Conservation (phyloP, 2,797 vertebrate genomes). For the Sebastes oblongus region DNA sequence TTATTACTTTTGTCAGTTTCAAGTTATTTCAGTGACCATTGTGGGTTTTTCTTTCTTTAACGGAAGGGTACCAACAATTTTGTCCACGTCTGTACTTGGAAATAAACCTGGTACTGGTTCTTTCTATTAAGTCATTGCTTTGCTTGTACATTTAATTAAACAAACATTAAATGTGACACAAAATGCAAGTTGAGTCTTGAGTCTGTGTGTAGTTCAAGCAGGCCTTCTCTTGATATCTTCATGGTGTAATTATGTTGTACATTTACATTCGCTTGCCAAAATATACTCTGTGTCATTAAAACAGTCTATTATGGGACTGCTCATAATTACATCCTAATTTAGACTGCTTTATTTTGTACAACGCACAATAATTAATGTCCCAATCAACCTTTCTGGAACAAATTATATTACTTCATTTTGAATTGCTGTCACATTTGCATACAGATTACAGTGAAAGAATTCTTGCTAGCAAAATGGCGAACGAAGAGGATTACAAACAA, state of each 20-base stretch:
- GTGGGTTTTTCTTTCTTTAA: too few species aligned
- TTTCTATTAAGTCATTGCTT: too few species aligned
- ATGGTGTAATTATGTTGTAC: constrained; percentile 68
- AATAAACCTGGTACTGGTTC: too few species aligned
- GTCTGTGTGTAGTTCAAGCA: constrained; percentile 45
- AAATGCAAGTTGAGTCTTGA: constrained; percentile 11
- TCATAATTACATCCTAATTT: constrained; percentile 75
- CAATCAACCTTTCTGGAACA: constrained; percentile 76
- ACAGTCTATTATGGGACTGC: constrained; percentile 65
- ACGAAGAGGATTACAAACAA: constrained; percentile 53
- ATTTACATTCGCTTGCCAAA: constrained; percentile 64
- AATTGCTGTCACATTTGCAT: constrained; percentile 73
- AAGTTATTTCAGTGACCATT: too few species aligned
- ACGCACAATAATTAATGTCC: constrained; percentile 75
- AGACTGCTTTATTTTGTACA: constrained; percentile 68
- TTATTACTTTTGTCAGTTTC: too few species aligned
- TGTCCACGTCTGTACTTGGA: too few species aligned
- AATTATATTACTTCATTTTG: constrained; percentile 72
- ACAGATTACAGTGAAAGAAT: constrained; percentile 62
- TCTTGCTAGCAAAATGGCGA: constrained; percentile 36
- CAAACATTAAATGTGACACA: too few species aligned
- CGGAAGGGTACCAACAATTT: too few species aligned
- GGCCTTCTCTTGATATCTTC: constrained; percentile 36
- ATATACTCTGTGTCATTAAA: constrained; percentile 70
- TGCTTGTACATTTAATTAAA: too few species aligned